Percentiles rank a stretch among this genome's conserved stretches.
Evolutionary conservation across 1,140 invertebrate species (phyloP).

Genomic region (Bilobella aurantiaca): DNA sequence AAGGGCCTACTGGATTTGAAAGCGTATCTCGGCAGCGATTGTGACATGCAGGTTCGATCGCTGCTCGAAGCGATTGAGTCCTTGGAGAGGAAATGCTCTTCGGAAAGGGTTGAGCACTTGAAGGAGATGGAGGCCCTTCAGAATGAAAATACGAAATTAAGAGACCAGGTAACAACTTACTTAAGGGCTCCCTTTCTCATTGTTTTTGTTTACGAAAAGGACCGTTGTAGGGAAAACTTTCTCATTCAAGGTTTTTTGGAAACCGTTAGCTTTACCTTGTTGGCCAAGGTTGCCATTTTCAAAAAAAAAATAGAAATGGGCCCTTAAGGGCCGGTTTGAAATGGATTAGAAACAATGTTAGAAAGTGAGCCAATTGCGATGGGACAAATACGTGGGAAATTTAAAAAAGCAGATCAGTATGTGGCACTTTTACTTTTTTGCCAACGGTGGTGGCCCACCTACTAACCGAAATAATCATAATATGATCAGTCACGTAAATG

Average conservation of each 20-base stretch:
- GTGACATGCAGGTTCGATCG: neutral
- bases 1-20: neutral
- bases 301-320: no score
- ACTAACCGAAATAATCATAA: neutral
- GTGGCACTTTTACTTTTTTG: neutral
- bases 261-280: neutral
- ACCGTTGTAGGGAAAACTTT: neutral
- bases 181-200: neutral
- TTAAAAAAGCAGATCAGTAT: neutral
- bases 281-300: no score
- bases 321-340: no score
- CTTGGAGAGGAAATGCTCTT: neutral
- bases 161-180: neutral
- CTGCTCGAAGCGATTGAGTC: neutral
- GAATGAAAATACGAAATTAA: neutral
- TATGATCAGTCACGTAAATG: neutral
- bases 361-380: no score
- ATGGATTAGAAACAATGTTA: no score
- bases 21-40: neutral
- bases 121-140: neutral
- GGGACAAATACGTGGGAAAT: neutral
- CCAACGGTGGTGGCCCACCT: neutral
- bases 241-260: neutral
- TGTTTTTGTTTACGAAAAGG: neutral
- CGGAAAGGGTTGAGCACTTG: neutral